Percentiles rank a stretch among this genome's conserved stretches.
Conservation (phyloP, 1,140 invertebrate genomes). For the Drosophila kikkawai region DNA sequence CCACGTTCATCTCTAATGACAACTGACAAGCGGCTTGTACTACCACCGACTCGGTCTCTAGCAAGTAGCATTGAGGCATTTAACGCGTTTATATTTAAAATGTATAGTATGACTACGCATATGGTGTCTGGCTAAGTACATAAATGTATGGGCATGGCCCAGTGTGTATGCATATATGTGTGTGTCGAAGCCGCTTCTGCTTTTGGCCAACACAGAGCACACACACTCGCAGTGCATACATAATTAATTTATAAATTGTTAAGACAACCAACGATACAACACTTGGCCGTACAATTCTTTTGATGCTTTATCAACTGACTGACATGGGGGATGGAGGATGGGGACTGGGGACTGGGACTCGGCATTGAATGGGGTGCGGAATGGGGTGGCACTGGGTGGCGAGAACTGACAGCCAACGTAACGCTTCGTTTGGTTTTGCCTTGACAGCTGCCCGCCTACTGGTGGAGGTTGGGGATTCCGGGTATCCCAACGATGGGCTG, state of each 20-base stretch:
- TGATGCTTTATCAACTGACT: slow-evolving; percentile 60
- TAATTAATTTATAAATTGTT: slow-evolving; percentile 76
- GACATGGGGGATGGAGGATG: neutral
- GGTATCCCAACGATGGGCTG: slow-evolving; percentile 21
- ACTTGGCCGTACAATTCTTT: slow-evolving; percentile 57
- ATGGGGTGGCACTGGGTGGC: slow-evolving; percentile 11
- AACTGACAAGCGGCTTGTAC: slow-evolving; percentile 27
- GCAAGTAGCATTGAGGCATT: slow-evolving; percentile 58
- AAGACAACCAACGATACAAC: slow-evolving; percentile 58
- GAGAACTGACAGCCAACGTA: slow-evolving; percentile 37
- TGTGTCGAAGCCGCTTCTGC: slow-evolving; percentile 21
- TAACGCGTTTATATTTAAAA: slow-evolving; percentile 65
- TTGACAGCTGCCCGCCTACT: slow-evolving; percentile 61
- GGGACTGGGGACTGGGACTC: too few species aligned
- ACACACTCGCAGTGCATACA: slow-evolving; percentile 61
- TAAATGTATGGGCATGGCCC: slow-evolving; percentile 38
- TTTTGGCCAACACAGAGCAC: slow-evolving; percentile 46
- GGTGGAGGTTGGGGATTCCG: slow-evolving; percentile 5
- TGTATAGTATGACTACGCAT: slow-evolving; percentile 64
- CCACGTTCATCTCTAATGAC: slow-evolving; percentile 49
- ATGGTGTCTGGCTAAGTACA: slow-evolving; percentile 60
- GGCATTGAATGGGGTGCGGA: slow-evolving; percentile 11
- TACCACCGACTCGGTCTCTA: slow-evolving; percentile 2
- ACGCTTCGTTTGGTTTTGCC: slow-evolving; percentile 55
- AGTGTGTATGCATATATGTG: slow-evolving; percentile 24